These are phyloP conservation scores for Bellardia pandia DNA, from an alignment of 2,888 invertebrate genomes.

Conservation along the genomic window DNA sequence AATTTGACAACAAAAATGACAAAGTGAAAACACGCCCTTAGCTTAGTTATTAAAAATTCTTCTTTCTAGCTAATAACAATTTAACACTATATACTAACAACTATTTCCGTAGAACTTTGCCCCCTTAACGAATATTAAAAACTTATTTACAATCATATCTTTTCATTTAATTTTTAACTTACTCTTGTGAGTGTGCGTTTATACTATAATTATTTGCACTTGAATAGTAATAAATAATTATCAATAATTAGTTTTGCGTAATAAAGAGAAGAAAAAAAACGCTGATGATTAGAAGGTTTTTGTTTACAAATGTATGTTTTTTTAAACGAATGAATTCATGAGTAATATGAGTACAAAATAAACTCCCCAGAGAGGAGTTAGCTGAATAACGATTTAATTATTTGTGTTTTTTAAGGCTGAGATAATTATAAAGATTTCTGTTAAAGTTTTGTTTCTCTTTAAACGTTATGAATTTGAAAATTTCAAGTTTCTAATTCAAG, in stretches of 20 bases:
- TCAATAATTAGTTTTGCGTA: conserved; percentile 38
- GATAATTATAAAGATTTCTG: too few species aligned
- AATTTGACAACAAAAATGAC: too few species aligned
- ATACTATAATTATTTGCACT: conserved; percentile 17
- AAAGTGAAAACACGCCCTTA: too few species aligned
- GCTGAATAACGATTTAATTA: too few species aligned
- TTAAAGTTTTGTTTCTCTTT: too few species aligned
- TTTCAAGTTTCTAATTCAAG: too few species aligned
- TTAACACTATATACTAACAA: not conserved
- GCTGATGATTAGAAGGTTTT: conserved; percentile 23
- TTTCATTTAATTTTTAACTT: too few species aligned
- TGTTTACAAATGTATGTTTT: not conserved
- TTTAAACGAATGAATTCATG: not conserved
- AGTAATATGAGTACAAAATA: not conserved
- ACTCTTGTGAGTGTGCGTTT: not conserved
- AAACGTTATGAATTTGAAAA: too few species aligned
- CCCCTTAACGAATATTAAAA: not conserved
- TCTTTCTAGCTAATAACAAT: too few species aligned
- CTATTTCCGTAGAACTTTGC: conserved; percentile 25
- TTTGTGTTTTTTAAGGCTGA: too few species aligned
- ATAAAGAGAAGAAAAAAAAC: not conserved
- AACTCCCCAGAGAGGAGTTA: not conserved
- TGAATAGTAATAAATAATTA: conserved; percentile 20
- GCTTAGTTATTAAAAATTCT: too few species aligned
- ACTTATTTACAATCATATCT: not conserved